Percentiles rank a stretch among this genome's conserved stretches.
These are phyloP conservation scores for Deilephila porcellus DNA, from an alignment of 2,888 invertebrate genomes.

Conservation along the genomic window DNA sequence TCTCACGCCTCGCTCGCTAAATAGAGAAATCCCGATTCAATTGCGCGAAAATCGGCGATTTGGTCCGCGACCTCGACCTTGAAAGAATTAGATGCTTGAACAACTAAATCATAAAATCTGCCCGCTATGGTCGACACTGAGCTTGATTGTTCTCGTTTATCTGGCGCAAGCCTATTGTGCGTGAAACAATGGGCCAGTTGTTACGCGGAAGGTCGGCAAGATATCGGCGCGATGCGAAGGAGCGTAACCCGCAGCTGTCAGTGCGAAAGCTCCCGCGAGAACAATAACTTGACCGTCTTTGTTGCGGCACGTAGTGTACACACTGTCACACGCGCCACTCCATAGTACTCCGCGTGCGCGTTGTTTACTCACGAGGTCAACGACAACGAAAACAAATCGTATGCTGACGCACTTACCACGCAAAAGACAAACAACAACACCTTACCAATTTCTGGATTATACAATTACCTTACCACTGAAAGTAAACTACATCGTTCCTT, in stretches of 20 bases:
- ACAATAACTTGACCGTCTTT: slow-evolving; percentile 67
- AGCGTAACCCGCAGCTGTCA: slow-evolving; percentile 61
- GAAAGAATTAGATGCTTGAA: slow-evolving; percentile 46
- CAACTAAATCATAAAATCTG: slow-evolving; percentile 47
- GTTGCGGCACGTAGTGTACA: slow-evolving; percentile 64
- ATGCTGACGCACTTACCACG: slow-evolving; percentile 40
- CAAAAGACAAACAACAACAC: slow-evolving; percentile 24
- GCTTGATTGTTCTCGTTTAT: slow-evolving; percentile 51
- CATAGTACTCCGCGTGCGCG: slow-evolving; percentile 35
- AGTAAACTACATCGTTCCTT: slow-evolving; percentile 19
- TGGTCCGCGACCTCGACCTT: slow-evolving; percentile 52
- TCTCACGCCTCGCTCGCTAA: slow-evolving; percentile 60
- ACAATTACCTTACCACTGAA: not conserved
- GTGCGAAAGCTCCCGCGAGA: slow-evolving; percentile 51
- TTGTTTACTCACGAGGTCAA: slow-evolving; percentile 47
- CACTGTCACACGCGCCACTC: slow-evolving; percentile 60
- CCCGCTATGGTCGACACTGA: slow-evolving; percentile 48
- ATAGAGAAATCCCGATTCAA: slow-evolving; percentile 69
- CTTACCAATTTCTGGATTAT: not conserved
- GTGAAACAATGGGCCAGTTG: slow-evolving; percentile 61
- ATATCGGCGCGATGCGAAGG: slow-evolving; percentile 47
- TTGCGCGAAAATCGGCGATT: slow-evolving; percentile 52
- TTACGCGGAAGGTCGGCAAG: slow-evolving; percentile 51
- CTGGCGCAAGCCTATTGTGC: slow-evolving; percentile 44
- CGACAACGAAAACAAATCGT: slow-evolving; percentile 52